These are phyloP conservation scores for Pteropus rufus DNA, from an alignment of 2,797 vertebrate genomes.

Conservation along the genomic window DNA sequence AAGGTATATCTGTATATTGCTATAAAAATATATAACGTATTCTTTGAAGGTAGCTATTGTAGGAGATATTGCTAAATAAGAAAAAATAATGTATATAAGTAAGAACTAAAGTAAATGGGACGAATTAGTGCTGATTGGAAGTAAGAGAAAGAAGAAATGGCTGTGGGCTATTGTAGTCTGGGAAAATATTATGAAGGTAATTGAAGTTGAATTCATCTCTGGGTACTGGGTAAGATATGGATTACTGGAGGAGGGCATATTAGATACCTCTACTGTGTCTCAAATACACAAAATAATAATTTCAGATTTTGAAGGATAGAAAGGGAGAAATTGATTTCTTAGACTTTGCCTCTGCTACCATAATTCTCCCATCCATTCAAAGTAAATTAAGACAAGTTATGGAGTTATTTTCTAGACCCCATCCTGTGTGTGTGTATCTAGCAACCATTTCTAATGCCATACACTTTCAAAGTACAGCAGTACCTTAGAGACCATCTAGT, in stretches of 20 bases:
- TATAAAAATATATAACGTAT: background rate
- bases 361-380: background rate
- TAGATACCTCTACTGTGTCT: background rate
- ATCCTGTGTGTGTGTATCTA: background rate
- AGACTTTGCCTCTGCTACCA: background rate
- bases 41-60: background rate
- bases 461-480: background rate
- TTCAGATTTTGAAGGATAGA: background rate
- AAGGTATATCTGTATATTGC: too few species aligned
- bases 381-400: background rate
- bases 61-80: conserved; percentile 14
- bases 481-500: background rate
- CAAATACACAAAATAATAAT: conserved; percentile 38
- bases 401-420: background rate
- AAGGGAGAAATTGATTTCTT: conserved; percentile 1
- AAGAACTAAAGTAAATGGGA: background rate
- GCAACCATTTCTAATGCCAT: background rate
- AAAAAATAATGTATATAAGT: conserved; percentile 9
- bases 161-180: background rate
- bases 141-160: background rate
- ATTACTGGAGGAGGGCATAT: background rate
- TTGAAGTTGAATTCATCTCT: conserved; percentile 32
- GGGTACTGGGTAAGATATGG: background rate
- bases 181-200: background rate
- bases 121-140: background rate